Evolutionary conservation across 2,888 invertebrate genomes (phyloP), one percentile per base, ranked within the genome.

Genomic region (Melanostoma scalare): DNA sequence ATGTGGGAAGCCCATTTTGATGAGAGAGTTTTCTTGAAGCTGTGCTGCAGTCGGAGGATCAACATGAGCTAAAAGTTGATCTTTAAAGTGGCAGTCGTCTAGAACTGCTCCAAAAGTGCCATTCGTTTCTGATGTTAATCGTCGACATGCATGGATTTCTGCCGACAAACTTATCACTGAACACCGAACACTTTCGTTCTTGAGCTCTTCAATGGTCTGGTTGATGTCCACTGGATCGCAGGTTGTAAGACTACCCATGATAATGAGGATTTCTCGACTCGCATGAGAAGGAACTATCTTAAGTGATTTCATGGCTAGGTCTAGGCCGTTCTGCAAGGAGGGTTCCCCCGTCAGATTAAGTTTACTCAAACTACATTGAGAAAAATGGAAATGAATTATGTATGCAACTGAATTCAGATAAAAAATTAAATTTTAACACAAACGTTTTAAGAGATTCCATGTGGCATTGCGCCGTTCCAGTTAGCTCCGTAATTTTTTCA

Each of bases 1-100:
- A 92, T 97, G 97, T 4, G 98, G 98, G 91, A 99, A 99, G 55
- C 98, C 99, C 98, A 99, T 99, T 93, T 97, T 96, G 42, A 98
- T 96, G 2, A 98, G 93, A 8, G 95, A 95, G n/a, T 95, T 94
- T 85, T 96, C 95, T 77, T 94, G 90, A 85, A 93, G 91, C 68
- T 94, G 93, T 20, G 96, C 95, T 71, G 96, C 95, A 20, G 96
- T 93, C 40, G 94, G 94, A 35, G 95, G 95, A 90, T 94, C 94
- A 5, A 95, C 93, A 87, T 95, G 94, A 67, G 93, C 93, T 86
- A 93, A 92, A 10, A 95, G 89, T 86, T 94, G 93, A 89, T 95
- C 95, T 86, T 93, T 93, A 86, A 91, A 95, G 90, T 97, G 97
- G 50, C 93, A 92, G 87, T 96, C 96, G 88, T 98, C 97, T 52